Percentiles rank a stretch among this genome's conserved stretches.
These are phyloP conservation scores for Bruchidius siliquastri DNA, from an alignment of 2,888 invertebrate genomes.

Conservation along the genomic window DNA sequence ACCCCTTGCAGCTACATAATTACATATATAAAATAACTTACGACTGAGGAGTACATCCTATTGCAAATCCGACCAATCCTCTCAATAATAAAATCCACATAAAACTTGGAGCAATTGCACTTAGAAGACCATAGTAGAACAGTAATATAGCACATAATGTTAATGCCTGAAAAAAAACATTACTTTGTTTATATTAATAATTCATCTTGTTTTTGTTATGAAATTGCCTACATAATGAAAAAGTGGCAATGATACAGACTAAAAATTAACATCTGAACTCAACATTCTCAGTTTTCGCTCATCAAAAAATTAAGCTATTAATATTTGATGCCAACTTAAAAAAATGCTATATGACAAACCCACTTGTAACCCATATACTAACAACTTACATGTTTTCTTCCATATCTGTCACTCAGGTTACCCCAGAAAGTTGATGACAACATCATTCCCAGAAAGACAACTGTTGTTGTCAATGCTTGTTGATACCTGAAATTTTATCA, in stretches of 20 bases:
- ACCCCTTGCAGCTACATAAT: too few species aligned
- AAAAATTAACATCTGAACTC: too few species aligned
- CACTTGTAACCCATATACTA: background rate
- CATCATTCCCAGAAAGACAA: slow-evolving; percentile 97
- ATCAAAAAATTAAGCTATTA: too few species aligned
- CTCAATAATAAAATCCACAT: slow-evolving; percentile 86
- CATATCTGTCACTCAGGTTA: slow-evolving; percentile 88
- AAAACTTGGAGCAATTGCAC: slow-evolving; percentile 86
- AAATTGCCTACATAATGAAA: too few species aligned
- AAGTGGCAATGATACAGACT: too few species aligned
- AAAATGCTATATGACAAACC: too few species aligned
- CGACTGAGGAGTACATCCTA: slow-evolving; percentile 96
- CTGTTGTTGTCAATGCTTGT: slow-evolving; percentile 88
- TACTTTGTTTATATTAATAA: slow-evolving; percentile 3
- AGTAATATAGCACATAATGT: slow-evolving; percentile 84
- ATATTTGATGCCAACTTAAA: too few species aligned
- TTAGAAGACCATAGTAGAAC: slow-evolving; percentile 86
- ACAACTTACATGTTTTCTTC: slow-evolving; percentile 70
- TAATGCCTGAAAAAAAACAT: slow-evolving; percentile 62
- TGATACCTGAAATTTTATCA: slow-evolving; percentile 59
- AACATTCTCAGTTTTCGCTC: too few species aligned
- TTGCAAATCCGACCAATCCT: slow-evolving; percentile 91
- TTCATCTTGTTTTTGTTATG: background rate
- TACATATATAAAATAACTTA: slow-evolving; percentile 52
- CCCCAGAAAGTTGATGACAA: slow-evolving; percentile 94